phyloP scores from a whole-genome alignment of 2,113 vertebrate genomes.

The Erythrolamprus reginae region DNA sequence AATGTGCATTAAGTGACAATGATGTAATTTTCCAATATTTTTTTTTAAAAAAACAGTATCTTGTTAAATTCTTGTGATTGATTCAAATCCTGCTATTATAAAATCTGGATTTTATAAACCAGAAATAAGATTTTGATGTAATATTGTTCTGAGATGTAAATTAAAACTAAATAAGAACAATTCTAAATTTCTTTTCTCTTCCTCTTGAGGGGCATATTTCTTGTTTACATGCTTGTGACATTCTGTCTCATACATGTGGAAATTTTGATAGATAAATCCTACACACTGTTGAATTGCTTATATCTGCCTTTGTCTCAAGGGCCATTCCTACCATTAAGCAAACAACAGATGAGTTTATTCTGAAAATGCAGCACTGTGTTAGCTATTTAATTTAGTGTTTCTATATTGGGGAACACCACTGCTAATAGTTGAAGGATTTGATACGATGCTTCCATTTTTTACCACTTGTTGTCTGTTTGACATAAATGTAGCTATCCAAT shows the following conservation, averaged over 20 bases:
- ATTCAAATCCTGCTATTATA: neutral
- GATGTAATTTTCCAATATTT: neutral
- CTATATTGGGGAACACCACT: no score
- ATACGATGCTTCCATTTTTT: no score
- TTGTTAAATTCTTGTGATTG: neutral
- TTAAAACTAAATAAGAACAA: neutral
- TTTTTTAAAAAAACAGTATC: neutral
- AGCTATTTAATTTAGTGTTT: neutral
- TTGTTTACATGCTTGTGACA: neutral
- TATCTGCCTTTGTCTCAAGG: neutral
- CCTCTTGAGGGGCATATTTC: neutral
- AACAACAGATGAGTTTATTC: neutral
- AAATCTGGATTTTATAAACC: neutral
- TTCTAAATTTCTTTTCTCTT: neutral
- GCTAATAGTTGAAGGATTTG: no score
- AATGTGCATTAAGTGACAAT: neutral
- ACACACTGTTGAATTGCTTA: neutral
- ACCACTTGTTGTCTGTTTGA: no score
- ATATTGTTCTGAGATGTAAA: neutral
- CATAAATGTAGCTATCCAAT: no score
- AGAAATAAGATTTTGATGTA: neutral
- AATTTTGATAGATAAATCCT: neutral
- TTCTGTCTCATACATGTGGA: neutral
- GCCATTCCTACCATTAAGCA: neutral
- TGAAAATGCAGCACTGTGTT: neutral